These are phyloP conservation scores for Spodoptera littoralis DNA, from an alignment of 2,888 invertebrate genomes.

Conservation along the genomic window DNA sequence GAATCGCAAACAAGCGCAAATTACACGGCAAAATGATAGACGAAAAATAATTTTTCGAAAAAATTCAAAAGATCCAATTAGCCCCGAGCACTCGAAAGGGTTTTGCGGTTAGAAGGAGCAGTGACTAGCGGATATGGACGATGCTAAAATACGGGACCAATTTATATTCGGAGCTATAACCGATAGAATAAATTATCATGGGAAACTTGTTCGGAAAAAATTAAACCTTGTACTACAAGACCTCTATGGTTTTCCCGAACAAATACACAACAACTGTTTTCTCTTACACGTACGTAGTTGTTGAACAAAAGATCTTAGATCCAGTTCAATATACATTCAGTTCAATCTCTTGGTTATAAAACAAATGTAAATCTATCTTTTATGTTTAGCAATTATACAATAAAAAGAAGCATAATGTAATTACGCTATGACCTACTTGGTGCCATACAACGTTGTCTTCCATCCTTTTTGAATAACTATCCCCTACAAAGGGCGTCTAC, in stretches of 20 bases:
- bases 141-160: conserved; percentile 72
- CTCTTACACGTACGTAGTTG: too few species aligned
- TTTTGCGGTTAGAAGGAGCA: conserved; percentile 72
- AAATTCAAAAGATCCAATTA: conserved; percentile 83
- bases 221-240: too few species aligned
- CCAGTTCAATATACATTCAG: too few species aligned
- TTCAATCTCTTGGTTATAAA: too few species aligned
- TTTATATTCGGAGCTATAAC: conserved; percentile 67
- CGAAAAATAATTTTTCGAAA: conserved; percentile 75
- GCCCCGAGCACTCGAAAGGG: conserved; percentile 76
- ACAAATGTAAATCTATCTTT: too few species aligned
- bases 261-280: too few species aligned
- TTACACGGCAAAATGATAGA: conserved; percentile 71
- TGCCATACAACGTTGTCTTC: conserved; percentile 3
- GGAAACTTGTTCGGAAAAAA: conserved; percentile 45
- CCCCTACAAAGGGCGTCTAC: background rate
- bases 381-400: too few species aligned
- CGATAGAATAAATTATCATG: conserved; percentile 70
- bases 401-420: too few species aligned
- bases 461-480: conserved; percentile 30
- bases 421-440: too few species aligned
- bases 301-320: too few species aligned
- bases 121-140: conserved; percentile 77
- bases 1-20: conserved; percentile 68
- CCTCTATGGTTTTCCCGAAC: too few species aligned